These are phyloP conservation scores for Percina caprodes DNA, from an alignment of 2,113 vertebrate species.

Conservation along the genomic window DNA sequence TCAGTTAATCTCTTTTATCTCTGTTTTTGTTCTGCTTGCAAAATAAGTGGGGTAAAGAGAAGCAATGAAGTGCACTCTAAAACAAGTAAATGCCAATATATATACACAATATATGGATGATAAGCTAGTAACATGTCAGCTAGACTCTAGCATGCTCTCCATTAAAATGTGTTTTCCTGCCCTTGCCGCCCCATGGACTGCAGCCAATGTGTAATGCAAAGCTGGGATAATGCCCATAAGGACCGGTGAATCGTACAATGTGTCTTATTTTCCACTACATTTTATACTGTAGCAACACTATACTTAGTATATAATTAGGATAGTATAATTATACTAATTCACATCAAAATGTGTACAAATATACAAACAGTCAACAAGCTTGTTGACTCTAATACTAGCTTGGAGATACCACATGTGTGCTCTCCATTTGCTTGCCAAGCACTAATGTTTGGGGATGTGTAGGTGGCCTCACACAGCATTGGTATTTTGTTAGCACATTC, in stretches of 20 bases:
- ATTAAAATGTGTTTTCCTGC: slow-evolving; percentile 8
- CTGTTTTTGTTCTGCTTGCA: slow-evolving; percentile 1
- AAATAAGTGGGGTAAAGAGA: background rate
- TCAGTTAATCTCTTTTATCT: slow-evolving; percentile 8
- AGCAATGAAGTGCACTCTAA: background rate
- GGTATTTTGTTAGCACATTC: background rate
- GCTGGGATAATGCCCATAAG: slow-evolving; percentile 11
- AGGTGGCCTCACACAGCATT: background rate
- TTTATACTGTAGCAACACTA: background rate
- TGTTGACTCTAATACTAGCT: background rate
- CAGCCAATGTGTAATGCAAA: slow-evolving; percentile 15
- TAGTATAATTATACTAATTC: background rate
- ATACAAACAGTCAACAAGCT: background rate
- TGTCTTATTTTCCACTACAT: slow-evolving; percentile 1
- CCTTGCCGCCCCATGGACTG: background rate
- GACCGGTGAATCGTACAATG: background rate
- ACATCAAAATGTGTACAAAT: background rate
- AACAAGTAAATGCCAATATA: background rate
- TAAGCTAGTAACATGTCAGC: background rate
- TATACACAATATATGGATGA: background rate
- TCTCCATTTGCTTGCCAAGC: background rate
- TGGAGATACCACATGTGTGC: background rate
- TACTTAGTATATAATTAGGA: background rate
- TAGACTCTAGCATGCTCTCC: background rate
- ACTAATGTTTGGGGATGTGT: background rate